phyloP scores from a whole-genome alignment of 2,888 invertebrate genomes.

The Coelinius sp. region DNA sequence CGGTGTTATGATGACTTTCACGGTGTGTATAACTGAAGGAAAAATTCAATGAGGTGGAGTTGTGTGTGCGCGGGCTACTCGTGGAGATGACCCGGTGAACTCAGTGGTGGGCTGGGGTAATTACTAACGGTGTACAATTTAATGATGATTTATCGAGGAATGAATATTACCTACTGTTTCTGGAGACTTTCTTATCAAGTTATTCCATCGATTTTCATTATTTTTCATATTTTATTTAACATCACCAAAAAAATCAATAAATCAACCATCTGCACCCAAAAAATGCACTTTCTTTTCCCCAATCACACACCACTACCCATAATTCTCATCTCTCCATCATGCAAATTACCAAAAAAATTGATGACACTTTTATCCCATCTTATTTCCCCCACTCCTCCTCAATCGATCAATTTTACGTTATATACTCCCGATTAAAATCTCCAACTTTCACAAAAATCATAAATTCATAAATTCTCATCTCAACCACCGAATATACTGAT shows the following conservation, averaged over 20 bases:
- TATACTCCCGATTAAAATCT: neutral
- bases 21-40: neutral
- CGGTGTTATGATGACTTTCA: neutral
- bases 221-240: neutral
- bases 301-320: no score
- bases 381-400: neutral
- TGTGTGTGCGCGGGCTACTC: neutral
- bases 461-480: neutral
- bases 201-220: neutral
- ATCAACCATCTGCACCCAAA: neutral
- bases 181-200: neutral
- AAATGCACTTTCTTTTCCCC: neutral
- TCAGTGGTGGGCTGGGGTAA: neutral
- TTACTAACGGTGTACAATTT: neutral
- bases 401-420: neutral
- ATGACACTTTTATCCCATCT: neutral
- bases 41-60: neutral
- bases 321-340: neutral
- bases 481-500: neutral
- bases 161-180: neutral
- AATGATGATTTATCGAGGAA: neutral
- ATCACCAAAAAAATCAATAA: neutral
- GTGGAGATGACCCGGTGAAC: neutral
- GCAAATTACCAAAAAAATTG: neutral
- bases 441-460: slow-evolving; percentile 4